Evolutionary conservation across 2,797 vertebrate genomes (phyloP).

Genomic region (Nyctalus aviator): DNA sequence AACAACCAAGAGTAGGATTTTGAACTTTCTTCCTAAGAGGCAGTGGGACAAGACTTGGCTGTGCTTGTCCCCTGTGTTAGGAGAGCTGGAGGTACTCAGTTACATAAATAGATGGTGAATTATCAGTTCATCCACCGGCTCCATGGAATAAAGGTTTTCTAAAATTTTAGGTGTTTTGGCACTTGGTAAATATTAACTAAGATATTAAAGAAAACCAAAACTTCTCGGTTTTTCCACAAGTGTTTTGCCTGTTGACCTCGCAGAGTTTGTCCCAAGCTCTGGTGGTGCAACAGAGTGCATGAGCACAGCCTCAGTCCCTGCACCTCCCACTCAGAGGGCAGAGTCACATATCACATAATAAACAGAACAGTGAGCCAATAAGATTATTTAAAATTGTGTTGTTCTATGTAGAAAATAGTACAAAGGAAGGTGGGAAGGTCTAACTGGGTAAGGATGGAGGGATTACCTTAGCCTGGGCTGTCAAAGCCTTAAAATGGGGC

Average conservation of each 20-base stretch:
- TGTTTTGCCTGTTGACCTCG: not conserved
- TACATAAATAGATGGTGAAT: not conserved
- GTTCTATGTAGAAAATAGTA: not conserved
- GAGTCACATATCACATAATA: not conserved
- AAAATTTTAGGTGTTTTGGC: not conserved
- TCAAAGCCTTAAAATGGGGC: not conserved
- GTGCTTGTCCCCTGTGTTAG: not conserved
- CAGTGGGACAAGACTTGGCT: not conserved
- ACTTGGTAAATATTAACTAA: not conserved
- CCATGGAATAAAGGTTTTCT: not conserved
- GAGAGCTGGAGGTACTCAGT: not conserved
- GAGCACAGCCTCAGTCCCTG: not conserved
- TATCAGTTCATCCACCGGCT: not conserved
- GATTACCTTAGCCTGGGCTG: not conserved
- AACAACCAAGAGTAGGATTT: not conserved
- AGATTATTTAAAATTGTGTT: not conserved
- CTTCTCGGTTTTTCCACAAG: not conserved
- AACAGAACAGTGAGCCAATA: not conserved
- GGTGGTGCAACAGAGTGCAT: fast-evolving
- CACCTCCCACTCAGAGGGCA: not conserved
- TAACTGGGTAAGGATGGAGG: not conserved
- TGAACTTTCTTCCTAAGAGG: not conserved
- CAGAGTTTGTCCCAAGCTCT: not conserved
- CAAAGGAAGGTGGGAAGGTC: not conserved
- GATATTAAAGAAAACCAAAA: not conserved